phyloP scores from a whole-genome alignment of 2,888 invertebrate species.

The Hybos culiciformis region DNA sequence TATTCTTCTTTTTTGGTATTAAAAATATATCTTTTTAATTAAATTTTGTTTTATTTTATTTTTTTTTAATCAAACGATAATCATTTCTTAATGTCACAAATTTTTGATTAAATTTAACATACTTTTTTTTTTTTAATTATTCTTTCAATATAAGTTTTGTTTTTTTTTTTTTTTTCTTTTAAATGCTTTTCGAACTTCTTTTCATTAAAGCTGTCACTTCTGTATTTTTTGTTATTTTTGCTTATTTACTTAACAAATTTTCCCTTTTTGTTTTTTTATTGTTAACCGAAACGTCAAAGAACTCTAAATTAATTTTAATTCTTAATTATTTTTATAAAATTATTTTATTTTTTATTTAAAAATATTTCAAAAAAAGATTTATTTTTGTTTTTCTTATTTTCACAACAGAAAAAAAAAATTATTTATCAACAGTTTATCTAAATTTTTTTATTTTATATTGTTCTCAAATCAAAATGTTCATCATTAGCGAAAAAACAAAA shows the following conservation, averaged over 20 bases:
- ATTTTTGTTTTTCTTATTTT: not conserved
- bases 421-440: not conserved
- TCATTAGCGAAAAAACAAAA: not conserved
- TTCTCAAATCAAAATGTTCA: not conserved
- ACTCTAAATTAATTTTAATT: not conserved
- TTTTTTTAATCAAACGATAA: slow-evolving; percentile 3
- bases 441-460: not conserved
- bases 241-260: slow-evolving; percentile 4
- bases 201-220: too few species aligned
- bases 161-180: too few species aligned
- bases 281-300: too few species aligned
- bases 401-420: not conserved
- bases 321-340: not conserved
- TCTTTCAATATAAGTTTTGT: too few species aligned
- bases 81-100: too few species aligned
- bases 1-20: not conserved
- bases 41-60: slow-evolving; percentile 3
- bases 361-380: too few species aligned
- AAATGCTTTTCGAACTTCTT: too few species aligned
- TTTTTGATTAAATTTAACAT: too few species aligned
- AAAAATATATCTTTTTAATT: slow-evolving; percentile 1
- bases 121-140: too few species aligned
- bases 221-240: slow-evolving; percentile 6
- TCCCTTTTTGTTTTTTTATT: slow-evolving; percentile 9
- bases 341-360: not conserved